A percentile compares a stretch with the other conserved stretches of the same genome.
phyloP scores from a whole-genome alignment of 2,888 invertebrate species.

The Rhopalosiphum nymphaeae region DNA sequence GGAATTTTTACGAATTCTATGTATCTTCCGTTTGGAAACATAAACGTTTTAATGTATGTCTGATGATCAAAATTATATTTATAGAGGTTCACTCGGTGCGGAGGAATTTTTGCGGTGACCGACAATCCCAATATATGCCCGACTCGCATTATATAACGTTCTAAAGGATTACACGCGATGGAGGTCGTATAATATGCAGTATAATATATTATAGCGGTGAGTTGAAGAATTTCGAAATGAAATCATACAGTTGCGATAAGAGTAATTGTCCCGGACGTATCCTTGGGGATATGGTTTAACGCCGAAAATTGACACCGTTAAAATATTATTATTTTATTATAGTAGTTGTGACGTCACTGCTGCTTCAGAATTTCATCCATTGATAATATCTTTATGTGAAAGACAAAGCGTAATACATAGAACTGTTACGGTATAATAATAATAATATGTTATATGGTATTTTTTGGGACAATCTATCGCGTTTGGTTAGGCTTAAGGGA shows the following conservation, averaged over 20 bases:
- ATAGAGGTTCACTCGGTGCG: neutral
- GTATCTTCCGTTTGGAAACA: neutral
- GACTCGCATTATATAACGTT: neutral
- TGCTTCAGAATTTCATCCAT: neutral
- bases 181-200: neutral
- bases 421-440: neutral
- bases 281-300: neutral
- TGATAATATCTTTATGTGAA: neutral
- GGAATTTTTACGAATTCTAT: neutral
- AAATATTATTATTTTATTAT: neutral
- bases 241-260: slow-evolving; percentile 9
- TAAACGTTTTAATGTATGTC: neutral
- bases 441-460: neutral
- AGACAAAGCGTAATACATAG: neutral
- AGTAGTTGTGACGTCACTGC: neutral
- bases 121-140: neutral
- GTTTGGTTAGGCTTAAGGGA: neutral
- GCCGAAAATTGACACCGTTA: neutral
- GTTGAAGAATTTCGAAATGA: slow-evolving; percentile 15
- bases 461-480: neutral
- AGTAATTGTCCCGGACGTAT: neutral
- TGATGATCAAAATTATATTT: slow-evolving; percentile 22
- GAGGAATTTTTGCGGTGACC: neutral
- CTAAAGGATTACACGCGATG: neutral
- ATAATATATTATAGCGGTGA: neutral